Percentiles rank a stretch among this genome's conserved stretches.
Evolutionary conservation across 2,113 vertebrate species (phyloP).

Genomic region (Scartelaos histophorus): DNA sequence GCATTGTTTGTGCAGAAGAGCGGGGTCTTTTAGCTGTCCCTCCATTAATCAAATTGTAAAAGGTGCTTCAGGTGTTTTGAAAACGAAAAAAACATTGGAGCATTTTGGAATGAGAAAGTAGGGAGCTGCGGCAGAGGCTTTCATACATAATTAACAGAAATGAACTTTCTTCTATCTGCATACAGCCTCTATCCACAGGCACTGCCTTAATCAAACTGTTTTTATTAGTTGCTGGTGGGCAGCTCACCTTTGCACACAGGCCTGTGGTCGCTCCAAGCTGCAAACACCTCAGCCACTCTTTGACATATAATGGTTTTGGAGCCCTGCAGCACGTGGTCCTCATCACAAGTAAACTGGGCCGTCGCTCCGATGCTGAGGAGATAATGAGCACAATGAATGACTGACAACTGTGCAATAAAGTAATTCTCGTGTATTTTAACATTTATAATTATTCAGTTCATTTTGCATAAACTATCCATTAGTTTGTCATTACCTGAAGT

Average conservation of each 20-base stretch:
- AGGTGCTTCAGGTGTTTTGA: slow-evolving; percentile 59
- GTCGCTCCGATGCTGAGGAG: slow-evolving; percentile 85
- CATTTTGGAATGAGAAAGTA: slow-evolving; percentile 44
- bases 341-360: slow-evolving; percentile 92
- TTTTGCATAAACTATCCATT: slow-evolving; percentile 8
- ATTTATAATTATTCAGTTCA: not conserved
- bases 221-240: slow-evolving; percentile 56
- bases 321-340: slow-evolving; percentile 95
- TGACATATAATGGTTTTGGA: slow-evolving; percentile 97
- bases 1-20: slow-evolving; percentile 53
- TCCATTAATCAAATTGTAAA: slow-evolving; percentile 68
- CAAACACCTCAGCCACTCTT: slow-evolving; percentile 93
- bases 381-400: slow-evolving; percentile 53
- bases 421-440: not conserved
- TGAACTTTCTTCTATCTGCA: slow-evolving; percentile 65
- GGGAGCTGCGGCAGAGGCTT: slow-evolving; percentile 47
- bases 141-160: slow-evolving; percentile 72
- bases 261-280: slow-evolving; percentile 96
- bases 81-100: slow-evolving; percentile 44
- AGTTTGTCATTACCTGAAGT: slow-evolving; percentile 85
- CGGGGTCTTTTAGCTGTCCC: slow-evolving; percentile 54
- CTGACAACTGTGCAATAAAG: not conserved
- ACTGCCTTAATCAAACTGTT: slow-evolving; percentile 67
- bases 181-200: slow-evolving; percentile 59
- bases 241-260: slow-evolving; percentile 95